phyloP scores from a whole-genome alignment of 2,888 invertebrate species.

The Zeuzera pyrina region DNA sequence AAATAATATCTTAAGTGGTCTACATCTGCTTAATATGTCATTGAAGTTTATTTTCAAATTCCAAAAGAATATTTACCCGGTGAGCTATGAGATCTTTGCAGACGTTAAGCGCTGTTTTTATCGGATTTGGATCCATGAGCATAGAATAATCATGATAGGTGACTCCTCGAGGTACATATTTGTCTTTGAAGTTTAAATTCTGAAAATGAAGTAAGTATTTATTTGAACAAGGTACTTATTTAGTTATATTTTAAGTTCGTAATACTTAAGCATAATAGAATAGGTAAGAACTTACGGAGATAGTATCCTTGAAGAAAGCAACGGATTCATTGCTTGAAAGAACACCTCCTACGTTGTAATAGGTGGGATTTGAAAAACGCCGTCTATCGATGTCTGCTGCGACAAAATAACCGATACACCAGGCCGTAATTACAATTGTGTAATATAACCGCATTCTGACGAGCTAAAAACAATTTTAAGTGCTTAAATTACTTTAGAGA shows the following conservation, averaged over 20 bases:
- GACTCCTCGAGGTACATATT: slow-evolving; percentile 87
- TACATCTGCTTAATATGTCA: no score
- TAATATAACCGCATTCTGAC: slow-evolving; percentile 26
- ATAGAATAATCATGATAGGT: slow-evolving; percentile 92
- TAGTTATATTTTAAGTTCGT: neutral
- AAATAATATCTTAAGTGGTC: no score
- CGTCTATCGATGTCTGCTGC: slow-evolving; percentile 46
- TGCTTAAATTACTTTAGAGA: slow-evolving; percentile 1
- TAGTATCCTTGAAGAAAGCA: slow-evolving; percentile 85
- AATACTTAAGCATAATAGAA: neutral
- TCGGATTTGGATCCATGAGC: slow-evolving; percentile 95
- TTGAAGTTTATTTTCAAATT: neutral
- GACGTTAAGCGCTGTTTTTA: slow-evolving; percentile 93
- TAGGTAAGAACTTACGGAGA: slow-evolving; percentile 77
- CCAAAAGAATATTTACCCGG: slow-evolving; percentile 71
- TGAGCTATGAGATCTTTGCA: slow-evolving; percentile 92
- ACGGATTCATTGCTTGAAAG: slow-evolving; percentile 88
- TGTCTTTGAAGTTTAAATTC: slow-evolving; percentile 88
- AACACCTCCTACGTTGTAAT: slow-evolving; percentile 94
- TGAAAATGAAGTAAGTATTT: slow-evolving; percentile 42
- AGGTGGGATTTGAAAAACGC: slow-evolving; percentile 74
- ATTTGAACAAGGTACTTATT: neutral
- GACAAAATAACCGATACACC: slow-evolving; percentile 14
- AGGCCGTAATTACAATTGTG: slow-evolving; percentile 20
- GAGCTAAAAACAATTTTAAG: no score